Evolutionary conservation across 2,113 vertebrate genomes (phyloP).

Genomic region (Bagarius yarrelli): DNA sequence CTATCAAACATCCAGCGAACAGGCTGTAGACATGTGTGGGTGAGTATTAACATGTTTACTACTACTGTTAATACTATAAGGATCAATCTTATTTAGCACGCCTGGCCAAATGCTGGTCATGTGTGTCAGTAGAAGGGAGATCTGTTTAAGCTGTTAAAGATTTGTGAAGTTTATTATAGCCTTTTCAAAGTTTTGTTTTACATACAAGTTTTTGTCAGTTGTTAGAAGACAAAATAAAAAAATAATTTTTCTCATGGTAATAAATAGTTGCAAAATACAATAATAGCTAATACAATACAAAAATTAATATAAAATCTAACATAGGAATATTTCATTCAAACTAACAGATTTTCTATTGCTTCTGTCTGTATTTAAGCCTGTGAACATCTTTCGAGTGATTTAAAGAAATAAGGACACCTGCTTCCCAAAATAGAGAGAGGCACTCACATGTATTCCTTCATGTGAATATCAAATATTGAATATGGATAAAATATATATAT

Average conservation of each 20-base stretch:
- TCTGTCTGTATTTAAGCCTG: not conserved
- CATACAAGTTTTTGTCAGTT: not conserved
- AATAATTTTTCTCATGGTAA: not conserved
- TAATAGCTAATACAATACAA: not conserved
- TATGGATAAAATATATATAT: not conserved
- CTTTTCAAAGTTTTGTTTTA: not conserved
- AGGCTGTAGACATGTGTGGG: not conserved
- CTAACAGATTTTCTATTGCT: not conserved
- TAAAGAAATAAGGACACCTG: not conserved
- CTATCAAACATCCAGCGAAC: not conserved
- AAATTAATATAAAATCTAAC: not conserved
- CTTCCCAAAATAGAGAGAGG: not conserved
- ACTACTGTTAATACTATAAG: conserved; percentile 5
- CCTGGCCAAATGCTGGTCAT: not conserved
- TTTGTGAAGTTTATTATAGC: not conserved
- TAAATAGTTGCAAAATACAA: not conserved
- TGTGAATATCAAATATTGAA: not conserved
- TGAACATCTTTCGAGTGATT: not conserved
- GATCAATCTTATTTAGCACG: conserved; percentile 18
- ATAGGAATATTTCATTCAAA: not conserved
- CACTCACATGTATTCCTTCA: not conserved
- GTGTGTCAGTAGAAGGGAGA: not conserved
- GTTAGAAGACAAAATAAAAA: not conserved
- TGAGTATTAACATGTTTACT: conserved; percentile 38
- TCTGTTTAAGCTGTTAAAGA: not conserved